These are phyloP conservation scores for Sebastolobus alascanus DNA, from an alignment of 2,797 vertebrate genomes.

Conservation along the genomic window DNA sequence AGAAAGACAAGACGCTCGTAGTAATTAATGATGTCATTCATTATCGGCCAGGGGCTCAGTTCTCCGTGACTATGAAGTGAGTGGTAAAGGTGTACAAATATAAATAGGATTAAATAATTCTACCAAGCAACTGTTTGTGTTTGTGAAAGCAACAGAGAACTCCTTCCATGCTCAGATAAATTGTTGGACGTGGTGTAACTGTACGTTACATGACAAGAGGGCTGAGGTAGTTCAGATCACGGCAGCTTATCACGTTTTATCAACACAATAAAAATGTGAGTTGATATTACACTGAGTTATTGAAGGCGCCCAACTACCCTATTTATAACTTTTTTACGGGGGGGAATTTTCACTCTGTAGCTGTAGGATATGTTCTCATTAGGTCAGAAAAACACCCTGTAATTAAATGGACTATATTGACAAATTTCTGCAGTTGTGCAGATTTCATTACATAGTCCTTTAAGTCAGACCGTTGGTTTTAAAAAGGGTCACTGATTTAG, in stretches of 20 bases:
- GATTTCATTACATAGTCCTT: background rate
- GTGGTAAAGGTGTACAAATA: background rate
- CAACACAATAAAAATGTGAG: background rate
- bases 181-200: background rate
- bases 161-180: constrained; percentile 7
- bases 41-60: constrained; percentile 19
- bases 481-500: constrained; percentile 5
- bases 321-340: background rate
- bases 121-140: background rate
- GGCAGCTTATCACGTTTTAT: background rate
- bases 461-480: background rate
- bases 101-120: constrained; percentile 1
- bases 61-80: constrained; percentile 13
- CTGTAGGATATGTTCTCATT: background rate
- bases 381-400: constrained; percentile 1
- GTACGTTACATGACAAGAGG: constrained; percentile 1
- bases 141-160: constrained; percentile 3
- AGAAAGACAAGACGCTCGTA: constrained; percentile 9
- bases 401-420: background rate
- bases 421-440: background rate
- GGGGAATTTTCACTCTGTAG: background rate
- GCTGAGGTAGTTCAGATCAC: background rate
- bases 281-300: background rate
- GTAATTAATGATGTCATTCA: constrained; percentile 42
- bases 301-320: background rate